Evolutionary conservation across 2,797 vertebrate genomes (phyloP).

Genomic region (Melanotaenia parkinsoni): DNA sequence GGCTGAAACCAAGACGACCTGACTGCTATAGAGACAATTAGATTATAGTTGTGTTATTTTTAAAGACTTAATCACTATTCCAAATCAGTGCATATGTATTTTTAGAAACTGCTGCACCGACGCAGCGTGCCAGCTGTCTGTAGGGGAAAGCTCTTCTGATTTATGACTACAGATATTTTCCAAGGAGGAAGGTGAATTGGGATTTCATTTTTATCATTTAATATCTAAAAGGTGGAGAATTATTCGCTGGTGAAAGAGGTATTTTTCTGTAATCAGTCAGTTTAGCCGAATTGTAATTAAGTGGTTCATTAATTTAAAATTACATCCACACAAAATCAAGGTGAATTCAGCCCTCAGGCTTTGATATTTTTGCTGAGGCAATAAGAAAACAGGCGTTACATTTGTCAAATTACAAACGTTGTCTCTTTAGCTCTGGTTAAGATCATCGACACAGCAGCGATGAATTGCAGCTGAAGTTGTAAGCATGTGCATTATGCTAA

Average conservation of each 20-base stretch:
- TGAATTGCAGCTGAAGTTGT: neutral
- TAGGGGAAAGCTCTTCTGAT: neutral
- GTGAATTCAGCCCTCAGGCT: neutral
- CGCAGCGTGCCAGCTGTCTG: constrained; percentile 2
- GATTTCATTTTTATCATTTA: neutral
- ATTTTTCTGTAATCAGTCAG: neutral
- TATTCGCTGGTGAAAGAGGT: neutral
- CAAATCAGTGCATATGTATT: neutral
- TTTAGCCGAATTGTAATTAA: neutral
- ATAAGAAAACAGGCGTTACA: too few species aligned
- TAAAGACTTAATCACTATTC: constrained; percentile 10
- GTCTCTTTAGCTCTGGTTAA: neutral
- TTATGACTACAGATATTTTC: constrained; percentile 2
- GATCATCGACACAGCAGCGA: neutral
- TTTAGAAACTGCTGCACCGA: constrained; percentile 17
- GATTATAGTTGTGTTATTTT: constrained; percentile 17
- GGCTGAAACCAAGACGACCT: neutral
- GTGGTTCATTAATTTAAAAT: neutral
- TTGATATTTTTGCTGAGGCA: too few species aligned
- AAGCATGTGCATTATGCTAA: constrained; percentile 41
- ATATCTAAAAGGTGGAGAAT: neutral
- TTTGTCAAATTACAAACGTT: neutral
- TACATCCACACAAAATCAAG: neutral
- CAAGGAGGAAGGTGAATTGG: neutral
- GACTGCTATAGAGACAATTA: constrained; percentile 11